Evolutionary conservation across 2,113 vertebrate genomes (phyloP).

Genomic region (Ophiodon elongatus): DNA sequence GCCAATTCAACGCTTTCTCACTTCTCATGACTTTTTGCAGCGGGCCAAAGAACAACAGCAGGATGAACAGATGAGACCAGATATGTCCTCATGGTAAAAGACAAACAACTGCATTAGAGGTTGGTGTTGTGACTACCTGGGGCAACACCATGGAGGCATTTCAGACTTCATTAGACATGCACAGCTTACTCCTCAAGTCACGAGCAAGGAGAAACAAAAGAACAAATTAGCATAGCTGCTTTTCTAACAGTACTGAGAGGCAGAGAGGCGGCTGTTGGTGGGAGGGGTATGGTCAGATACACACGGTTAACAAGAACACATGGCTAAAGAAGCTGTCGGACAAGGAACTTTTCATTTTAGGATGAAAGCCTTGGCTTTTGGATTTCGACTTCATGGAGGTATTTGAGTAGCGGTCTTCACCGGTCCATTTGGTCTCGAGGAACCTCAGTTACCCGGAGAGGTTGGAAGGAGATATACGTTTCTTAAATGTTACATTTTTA

Average conservation of each 20-base stretch:
- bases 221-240: conserved; percentile 6
- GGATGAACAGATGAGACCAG: neutral
- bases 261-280: neutral
- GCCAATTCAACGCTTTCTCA: neutral
- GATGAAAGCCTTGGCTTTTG: neutral
- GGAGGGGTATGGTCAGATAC: neutral
- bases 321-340: neutral
- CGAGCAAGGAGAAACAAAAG: neutral
- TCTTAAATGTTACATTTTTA: neutral
- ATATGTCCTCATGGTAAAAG: conserved; percentile 5
- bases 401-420: neutral
- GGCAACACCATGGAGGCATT: conserved; percentile 9
- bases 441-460: neutral
- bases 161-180: conserved; percentile 24
- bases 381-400: neutral
- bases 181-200: neutral
- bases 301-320: neutral
- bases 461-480: neutral
- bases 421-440: neutral
- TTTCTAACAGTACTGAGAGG: neutral
- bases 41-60: neutral
- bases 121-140: neutral
- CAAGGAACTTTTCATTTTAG: neutral
- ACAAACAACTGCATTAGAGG: neutral
- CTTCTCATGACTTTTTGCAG: too few species aligned